Conservation (phyloP, 2,113 vertebrate species). For the Etheostoma cragini region DNA sequence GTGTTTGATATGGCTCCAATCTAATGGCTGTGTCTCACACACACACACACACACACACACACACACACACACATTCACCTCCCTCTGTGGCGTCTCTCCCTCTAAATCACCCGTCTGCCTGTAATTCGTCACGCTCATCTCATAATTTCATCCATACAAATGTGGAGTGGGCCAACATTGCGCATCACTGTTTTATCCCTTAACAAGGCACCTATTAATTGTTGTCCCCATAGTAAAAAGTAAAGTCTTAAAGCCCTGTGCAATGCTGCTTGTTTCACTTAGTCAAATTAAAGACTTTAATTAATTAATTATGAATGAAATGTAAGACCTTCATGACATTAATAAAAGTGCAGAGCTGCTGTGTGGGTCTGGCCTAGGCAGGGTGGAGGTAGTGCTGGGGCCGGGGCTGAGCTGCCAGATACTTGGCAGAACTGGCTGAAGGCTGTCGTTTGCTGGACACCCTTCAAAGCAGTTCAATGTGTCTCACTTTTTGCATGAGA, state of each 20-base stretch:
- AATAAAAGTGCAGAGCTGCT: no score
- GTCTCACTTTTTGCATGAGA: no score
- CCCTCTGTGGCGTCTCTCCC: slow-evolving; percentile 55
- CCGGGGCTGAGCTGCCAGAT: no score
- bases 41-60: slow-evolving; percentile 26
- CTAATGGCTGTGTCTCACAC: slow-evolving; percentile 45
- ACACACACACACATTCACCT: slow-evolving; percentile 40
- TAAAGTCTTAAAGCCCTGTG: slow-evolving; percentile 31
- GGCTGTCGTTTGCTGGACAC: no score
- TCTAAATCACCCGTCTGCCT: slow-evolving; percentile 51
- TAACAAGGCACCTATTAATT: slow-evolving; percentile 53
- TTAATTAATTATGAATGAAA: no score
- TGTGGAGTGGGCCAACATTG: slow-evolving; percentile 41
- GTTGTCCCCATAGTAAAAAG: slow-evolving; percentile 52
- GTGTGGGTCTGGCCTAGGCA: no score
- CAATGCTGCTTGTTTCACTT: no score
- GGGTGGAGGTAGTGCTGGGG: no score
- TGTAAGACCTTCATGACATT: no score
- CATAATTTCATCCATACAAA: slow-evolving; percentile 57
- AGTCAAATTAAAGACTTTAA: no score
- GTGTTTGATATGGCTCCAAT: slow-evolving; percentile 57
- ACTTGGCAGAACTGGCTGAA: no score
- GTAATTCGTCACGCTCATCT: slow-evolving; percentile 60
- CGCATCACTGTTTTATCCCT: slow-evolving; percentile 58
- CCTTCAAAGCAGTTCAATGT: no score